These are phyloP conservation scores for Phodopus roborovskii DNA, from an alignment of 2,113 vertebrate species.

Conservation along the genomic window DNA sequence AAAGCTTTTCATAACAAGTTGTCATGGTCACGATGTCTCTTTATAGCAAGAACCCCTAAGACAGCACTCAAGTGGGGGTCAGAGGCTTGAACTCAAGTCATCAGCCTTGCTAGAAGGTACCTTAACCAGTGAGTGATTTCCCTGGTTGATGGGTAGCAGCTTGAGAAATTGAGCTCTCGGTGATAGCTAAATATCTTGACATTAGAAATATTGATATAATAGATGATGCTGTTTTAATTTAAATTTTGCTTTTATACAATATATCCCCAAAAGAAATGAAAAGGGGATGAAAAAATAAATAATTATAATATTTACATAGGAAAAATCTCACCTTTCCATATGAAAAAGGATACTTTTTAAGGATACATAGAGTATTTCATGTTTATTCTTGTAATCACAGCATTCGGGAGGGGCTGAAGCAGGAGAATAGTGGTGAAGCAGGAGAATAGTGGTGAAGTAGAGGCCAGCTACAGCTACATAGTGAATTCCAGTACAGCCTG, in stretches of 20 bases:
- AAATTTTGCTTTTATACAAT: not conserved
- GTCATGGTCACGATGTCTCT: not conserved
- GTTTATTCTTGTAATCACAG: not conserved
- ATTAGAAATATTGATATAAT: not conserved
- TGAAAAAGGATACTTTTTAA: not conserved
- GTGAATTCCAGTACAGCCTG: not conserved
- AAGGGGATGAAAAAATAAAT: not conserved
- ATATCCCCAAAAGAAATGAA: not conserved
- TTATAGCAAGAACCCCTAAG: not conserved
- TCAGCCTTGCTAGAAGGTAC: not conserved
- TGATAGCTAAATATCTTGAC: not conserved
- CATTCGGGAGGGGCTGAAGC: not conserved
- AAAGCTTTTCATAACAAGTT: not conserved
- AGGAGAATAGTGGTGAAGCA: not conserved
- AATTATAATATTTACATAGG: not conserved
- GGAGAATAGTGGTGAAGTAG: not conserved
- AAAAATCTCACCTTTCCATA: not conserved
- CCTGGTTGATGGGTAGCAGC: not conserved
- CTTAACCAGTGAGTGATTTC: not conserved
- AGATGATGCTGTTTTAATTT: not conserved
- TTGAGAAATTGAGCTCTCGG: not conserved
- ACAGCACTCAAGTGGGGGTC: too few species aligned
- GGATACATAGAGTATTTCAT: not conserved
- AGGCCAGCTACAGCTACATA: not conserved
- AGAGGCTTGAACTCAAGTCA: not conserved